phyloP scores from a whole-genome alignment of 2,797 vertebrate genomes.

The Rhabdomys pumilio region DNA sequence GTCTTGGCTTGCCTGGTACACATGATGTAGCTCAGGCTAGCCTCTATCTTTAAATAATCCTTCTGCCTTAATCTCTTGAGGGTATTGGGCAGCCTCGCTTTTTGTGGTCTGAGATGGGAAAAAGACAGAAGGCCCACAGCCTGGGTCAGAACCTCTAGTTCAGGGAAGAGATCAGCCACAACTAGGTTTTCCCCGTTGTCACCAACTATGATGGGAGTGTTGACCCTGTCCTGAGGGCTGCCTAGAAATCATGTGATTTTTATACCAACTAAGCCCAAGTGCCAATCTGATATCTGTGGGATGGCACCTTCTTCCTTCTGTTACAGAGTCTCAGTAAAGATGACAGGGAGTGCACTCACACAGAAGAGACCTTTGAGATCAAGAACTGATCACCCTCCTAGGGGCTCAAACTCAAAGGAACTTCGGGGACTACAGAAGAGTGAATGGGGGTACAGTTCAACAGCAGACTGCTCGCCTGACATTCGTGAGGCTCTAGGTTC shows the following conservation, averaged over 20 bases:
- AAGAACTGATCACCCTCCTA: not conserved
- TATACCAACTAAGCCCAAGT: not conserved
- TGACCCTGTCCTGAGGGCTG: not conserved
- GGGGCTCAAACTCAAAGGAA: not conserved
- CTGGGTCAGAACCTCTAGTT: not conserved
- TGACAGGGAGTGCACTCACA: not conserved
- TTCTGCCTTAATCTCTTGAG: not conserved
- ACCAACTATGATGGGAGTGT: not conserved
- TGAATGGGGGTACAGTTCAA: not conserved
- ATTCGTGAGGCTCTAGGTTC: not conserved
- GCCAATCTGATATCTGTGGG: not conserved
- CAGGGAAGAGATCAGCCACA: not conserved
- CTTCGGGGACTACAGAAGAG: not conserved
- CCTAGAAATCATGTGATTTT: not conserved
- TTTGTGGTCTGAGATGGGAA: not conserved
- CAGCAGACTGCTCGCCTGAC: not conserved
- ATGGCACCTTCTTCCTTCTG: not conserved
- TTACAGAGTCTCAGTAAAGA: not conserved
- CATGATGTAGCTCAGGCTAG: not conserved
- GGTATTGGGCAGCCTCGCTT: not conserved
- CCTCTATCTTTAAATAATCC: not conserved
- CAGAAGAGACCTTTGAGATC: slow-evolving; percentile 2
- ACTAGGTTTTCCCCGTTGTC: not conserved
- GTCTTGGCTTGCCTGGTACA: not conserved
- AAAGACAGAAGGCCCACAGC: not conserved